Base-by-base conservation (phyloP, 2,888 invertebrate genomes). In the Nasonia oneida region DNA sequence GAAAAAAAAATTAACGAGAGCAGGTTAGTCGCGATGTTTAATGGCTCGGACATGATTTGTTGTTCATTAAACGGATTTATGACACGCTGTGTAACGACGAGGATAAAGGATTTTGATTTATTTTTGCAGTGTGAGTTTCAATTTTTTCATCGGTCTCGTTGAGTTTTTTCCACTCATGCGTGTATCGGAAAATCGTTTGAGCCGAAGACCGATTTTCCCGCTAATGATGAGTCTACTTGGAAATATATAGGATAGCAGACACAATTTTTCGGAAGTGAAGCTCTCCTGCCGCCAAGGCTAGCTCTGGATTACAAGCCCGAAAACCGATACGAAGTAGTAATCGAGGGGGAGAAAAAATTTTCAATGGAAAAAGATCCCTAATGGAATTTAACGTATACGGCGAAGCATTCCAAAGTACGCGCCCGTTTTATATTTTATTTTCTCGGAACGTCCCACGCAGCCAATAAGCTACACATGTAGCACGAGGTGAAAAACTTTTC, bases 31-130 rank as follows among this genome's bases (percentile, higher is more conserved):
- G 39, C 29, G 53, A 70, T 53, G 47, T 53, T 80, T 71, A 80
- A 80, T 80, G 71, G 80, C 71, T 37, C 53, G 39, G 80, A 80
- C 71, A 80, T 80, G 80, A 80, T 80, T 71, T 80, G 53, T 80
- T 80, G 50, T 71, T 71, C 53, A 80, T 80, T 80, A 53, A 80
- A 53, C 23, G 71, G n/a, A 80, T 80, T 80, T 79, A 80, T 23
- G 70, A 79, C 70, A 50, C 15, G 12, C 8, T 0, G 76, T 39
- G 57, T 12, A 47, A 47, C 53, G 15, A 42, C 10, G 76, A 14
- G 57, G n/a, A 42, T 18, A 29, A 64, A 67, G 6, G 33, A 39
- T 33, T 78, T 29, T 78, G 29, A 78, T 42, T 67, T 61, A 64
- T 78, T 64, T 39, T 18, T 12, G 23, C 10, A 23, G 42, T 23